Percentiles rank a stretch among this genome's conserved stretches.
Evolutionary conservation across 2,797 vertebrate species (phyloP).

Genomic region (Meda fulgida): DNA sequence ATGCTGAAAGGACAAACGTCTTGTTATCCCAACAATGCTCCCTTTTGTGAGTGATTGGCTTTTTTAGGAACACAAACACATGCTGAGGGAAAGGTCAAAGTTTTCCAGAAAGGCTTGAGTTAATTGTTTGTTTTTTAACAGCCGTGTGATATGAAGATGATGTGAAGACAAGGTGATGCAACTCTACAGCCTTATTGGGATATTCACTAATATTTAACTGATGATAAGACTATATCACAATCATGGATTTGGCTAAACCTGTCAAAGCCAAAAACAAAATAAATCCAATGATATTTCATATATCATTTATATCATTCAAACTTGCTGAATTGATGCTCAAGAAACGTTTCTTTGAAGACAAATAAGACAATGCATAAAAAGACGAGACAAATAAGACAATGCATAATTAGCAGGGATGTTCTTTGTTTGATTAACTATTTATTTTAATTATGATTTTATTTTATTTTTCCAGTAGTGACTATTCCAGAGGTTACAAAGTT

Average conservation of each 20-base stretch:
- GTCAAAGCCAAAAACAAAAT: neutral
- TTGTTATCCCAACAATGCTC: conserved; percentile 24
- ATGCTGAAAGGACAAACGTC: conserved; percentile 35
- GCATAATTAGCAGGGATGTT: no score
- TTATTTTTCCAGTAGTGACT: no score
- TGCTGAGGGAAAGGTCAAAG: neutral
- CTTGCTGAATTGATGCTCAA: neutral
- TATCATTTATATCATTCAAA: neutral
- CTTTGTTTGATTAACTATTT: no score
- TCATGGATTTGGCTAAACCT: neutral
- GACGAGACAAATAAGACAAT: no score
- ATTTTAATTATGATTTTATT: no score
- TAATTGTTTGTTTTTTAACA: neutral
- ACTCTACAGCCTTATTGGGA: neutral
- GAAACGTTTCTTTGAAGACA: neutral
- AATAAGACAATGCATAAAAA: no score
- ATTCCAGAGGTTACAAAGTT: neutral
- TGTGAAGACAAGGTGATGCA: neutral
- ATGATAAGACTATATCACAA: neutral
- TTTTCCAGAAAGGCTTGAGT: neutral
- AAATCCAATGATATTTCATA: neutral
- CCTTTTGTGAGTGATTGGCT: conserved; percentile 17
- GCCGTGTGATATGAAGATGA: neutral
- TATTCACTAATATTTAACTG: neutral
- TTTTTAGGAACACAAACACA: conserved; percentile 32